Evolutionary conservation across 2,113 vertebrate species (phyloP).

Genomic region (Chaetura pelagica): DNA sequence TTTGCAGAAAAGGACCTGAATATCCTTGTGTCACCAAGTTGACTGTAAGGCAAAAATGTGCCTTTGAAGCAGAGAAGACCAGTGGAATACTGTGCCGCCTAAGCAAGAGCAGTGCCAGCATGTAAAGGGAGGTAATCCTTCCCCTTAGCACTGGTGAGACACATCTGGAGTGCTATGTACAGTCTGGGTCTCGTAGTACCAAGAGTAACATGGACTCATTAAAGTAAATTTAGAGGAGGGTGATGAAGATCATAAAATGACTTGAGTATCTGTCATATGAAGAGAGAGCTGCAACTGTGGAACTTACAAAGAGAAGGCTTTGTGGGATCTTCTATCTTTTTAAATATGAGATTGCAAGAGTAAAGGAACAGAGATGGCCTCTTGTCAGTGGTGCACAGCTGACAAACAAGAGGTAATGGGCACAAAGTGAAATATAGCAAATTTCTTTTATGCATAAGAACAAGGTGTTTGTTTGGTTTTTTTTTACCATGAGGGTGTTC

Average conservation of each 20-base stretch:
- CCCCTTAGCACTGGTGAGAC: too few relatives aligned
- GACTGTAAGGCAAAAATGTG: background rate
- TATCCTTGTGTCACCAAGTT: background rate
- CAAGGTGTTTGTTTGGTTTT: background rate
- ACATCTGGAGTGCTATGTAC: too few relatives aligned
- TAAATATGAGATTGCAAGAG: accelerated
- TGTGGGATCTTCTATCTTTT: background rate
- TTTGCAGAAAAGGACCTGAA: background rate
- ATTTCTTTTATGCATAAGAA: background rate
- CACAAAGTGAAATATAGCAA: background rate
- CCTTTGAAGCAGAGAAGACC: background rate
- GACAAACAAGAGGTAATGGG: background rate
- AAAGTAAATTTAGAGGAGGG: too few relatives aligned
- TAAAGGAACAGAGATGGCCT: background rate
- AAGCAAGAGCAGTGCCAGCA: too few relatives aligned
- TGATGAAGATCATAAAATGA: too few relatives aligned
- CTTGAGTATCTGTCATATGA: too few relatives aligned
- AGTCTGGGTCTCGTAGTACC: too few relatives aligned
- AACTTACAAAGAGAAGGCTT: too few relatives aligned
- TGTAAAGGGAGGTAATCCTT: too few relatives aligned
- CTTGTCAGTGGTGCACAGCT: background rate
- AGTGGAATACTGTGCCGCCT: too few relatives aligned
- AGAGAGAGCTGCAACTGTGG: too few relatives aligned
- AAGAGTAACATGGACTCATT: too few relatives aligned
- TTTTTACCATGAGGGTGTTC: background rate